These are phyloP conservation scores for Ochropleura plecta DNA, from an alignment of 2,888 invertebrate species.

Conservation along the genomic window DNA sequence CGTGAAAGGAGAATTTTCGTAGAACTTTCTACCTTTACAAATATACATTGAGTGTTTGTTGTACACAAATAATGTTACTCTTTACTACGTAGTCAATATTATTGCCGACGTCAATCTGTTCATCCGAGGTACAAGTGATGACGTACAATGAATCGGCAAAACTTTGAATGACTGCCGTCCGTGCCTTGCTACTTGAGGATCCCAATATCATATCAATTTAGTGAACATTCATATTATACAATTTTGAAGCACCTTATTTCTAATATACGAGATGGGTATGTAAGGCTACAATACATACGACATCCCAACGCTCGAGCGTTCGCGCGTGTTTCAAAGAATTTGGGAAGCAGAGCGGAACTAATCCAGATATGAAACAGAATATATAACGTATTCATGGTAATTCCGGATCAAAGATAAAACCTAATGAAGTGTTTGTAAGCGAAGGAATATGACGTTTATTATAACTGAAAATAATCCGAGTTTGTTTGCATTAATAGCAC, in stretches of 20 bases:
- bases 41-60: slow-evolving; percentile 27
- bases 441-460: slow-evolving; percentile 38
- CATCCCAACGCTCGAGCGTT: slow-evolving; percentile 9
- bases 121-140: slow-evolving; percentile 1
- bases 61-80: slow-evolving; percentile 19
- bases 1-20: slow-evolving; percentile 38
- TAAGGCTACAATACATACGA: neutral
- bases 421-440: slow-evolving; percentile 36
- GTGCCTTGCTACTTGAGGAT: neutral
- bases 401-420: slow-evolving; percentile 42
- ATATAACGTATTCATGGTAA: slow-evolving; percentile 48
- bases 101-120: slow-evolving; percentile 31
- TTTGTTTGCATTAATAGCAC: slow-evolving; percentile 49
- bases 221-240: neutral
- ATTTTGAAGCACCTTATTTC: neutral
- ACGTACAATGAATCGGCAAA: slow-evolving; percentile 12
- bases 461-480: slow-evolving; percentile 41
- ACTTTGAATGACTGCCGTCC: neutral
- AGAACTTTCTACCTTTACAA: slow-evolving; percentile 32
- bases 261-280: neutral
- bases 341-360: slow-evolving; percentile 39
- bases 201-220: neutral
- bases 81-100: slow-evolving; percentile 24
- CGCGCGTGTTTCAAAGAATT: slow-evolving; percentile 47
- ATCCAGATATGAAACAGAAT: slow-evolving; percentile 39